Base-by-base conservation (phyloP, 2,797 vertebrate species). In the Myiotriccus ornatus region DNA sequence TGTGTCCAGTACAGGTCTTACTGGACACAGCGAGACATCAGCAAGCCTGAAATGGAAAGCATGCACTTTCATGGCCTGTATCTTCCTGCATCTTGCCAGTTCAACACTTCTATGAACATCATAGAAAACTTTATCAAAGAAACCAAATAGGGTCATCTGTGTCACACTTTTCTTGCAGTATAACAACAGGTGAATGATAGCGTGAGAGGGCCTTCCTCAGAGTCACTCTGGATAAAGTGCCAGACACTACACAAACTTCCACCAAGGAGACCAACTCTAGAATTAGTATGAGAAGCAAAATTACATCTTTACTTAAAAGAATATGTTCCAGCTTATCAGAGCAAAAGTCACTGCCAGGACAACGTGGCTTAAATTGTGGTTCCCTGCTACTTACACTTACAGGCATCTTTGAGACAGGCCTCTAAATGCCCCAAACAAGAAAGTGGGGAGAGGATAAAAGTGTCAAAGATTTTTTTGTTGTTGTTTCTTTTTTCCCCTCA, bases 241-340 rank as follows among this genome's bases (percentile, higher is more conserved):
- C 52, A 68, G 90, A 81, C 69, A 74, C 88, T 74, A 93, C 28
- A 76, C 30, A 80, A 12, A 3, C 77, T 77, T 78, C 60, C 50
- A 81, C 79, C 60, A 67, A 56, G 39, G 39, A 87, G 39, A 74
- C 32, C 74, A 80, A 78, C 7, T 1, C 87, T 87, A 71, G 59
- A 95, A 94, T 95, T 96, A 93, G 65, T 39, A 12, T 0, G 2
- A 89, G 80, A 67, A 80, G 27, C 55, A 87, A 88, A 95, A 94
- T 95, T 71, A 55, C 39, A 90, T 70, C 69, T 94, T 95, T 80
- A 71, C 77, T 79, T 70, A 64, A 76, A 87, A 88, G 49, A 90
- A 93, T 37, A 35, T 52, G 46, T 89, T 93, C 74, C 71, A 78
- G 63, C 59, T 94, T 93, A 93, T 92, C 70, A 56, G 80, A 95